Conservation (phyloP, 2,888 invertebrate species). For the Dendrolimus pini region DNA sequence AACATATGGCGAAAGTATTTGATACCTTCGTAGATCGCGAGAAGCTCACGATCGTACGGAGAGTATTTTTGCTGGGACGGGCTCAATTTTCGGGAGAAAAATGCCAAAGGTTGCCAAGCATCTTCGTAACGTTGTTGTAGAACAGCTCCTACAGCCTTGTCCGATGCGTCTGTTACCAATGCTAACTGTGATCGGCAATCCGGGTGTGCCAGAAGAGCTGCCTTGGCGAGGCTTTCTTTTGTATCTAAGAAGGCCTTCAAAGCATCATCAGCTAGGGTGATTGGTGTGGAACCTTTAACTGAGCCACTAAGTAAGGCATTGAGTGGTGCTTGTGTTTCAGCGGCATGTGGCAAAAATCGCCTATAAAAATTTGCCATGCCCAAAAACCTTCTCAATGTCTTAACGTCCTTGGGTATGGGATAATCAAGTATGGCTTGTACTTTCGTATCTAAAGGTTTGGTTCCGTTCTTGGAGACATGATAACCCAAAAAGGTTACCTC, state of each 20-base stretch:
- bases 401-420: not conserved
- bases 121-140: not conserved
- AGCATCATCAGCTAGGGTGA: no score
- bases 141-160: not conserved
- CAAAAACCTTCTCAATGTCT: not conserved
- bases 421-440: not conserved
- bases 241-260: no score
- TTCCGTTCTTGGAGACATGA: not conserved
- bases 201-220: no score
- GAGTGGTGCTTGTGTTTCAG: no score
- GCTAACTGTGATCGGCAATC: no score
- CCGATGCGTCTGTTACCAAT: no score
- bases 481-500: not conserved
- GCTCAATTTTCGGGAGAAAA: not conserved
- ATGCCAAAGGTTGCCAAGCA: not conserved
- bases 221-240: no score
- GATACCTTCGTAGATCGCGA: not conserved
- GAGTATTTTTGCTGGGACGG: not conserved
- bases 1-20: not conserved
- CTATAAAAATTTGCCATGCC: not conserved
- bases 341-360: not conserved
- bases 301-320: no score
- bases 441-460: not conserved
- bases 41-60: not conserved
- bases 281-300: no score